These are phyloP conservation scores for Noctua pronuba DNA, from an alignment of 2,888 invertebrate genomes.

Conservation along the genomic window DNA sequence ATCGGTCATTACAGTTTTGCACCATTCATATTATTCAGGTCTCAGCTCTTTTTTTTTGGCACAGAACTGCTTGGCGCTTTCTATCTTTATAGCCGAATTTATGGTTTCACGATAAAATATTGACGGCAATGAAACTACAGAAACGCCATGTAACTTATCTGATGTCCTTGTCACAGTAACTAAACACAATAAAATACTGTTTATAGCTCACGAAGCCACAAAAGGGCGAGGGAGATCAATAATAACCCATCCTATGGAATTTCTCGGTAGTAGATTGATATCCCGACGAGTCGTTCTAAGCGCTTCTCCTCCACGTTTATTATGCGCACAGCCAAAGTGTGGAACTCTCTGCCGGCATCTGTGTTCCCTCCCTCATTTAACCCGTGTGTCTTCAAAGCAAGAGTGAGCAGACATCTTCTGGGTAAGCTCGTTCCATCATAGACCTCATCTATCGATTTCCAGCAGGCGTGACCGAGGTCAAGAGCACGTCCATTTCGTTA, in stretches of 20 bases:
- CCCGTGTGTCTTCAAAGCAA: too few relatives aligned
- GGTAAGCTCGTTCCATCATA: too few relatives aligned
- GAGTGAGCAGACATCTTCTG: too few relatives aligned
- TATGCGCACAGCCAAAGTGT: too few relatives aligned
- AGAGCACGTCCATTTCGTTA: too few relatives aligned
- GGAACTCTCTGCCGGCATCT: too few relatives aligned
- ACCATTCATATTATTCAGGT: background rate
- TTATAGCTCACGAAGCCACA: conserved; percentile 30
- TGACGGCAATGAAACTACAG: conserved; percentile 7
- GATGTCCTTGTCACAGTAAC: conserved; percentile 55
- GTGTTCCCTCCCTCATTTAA: too few relatives aligned
- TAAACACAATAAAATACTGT: conserved; percentile 23
- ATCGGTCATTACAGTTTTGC: background rate
- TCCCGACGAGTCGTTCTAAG: too few relatives aligned
- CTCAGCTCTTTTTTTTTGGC: conserved; percentile 4
- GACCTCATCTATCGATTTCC: too few relatives aligned
- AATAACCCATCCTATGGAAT: background rate
- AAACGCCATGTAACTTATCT: conserved; percentile 42
- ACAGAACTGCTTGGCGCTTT: background rate
- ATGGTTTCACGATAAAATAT: conserved; percentile 40
- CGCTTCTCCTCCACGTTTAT: too few relatives aligned
- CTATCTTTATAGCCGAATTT: conserved; percentile 27
- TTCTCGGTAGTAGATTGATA: too few relatives aligned
- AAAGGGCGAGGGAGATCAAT: conserved; percentile 15
- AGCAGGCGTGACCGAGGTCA: too few relatives aligned